Evolutionary conservation across 2,797 vertebrate genomes (phyloP), one percentile per base, ranked within the genome.

Genomic region (Heterohyrax brucei): DNA sequence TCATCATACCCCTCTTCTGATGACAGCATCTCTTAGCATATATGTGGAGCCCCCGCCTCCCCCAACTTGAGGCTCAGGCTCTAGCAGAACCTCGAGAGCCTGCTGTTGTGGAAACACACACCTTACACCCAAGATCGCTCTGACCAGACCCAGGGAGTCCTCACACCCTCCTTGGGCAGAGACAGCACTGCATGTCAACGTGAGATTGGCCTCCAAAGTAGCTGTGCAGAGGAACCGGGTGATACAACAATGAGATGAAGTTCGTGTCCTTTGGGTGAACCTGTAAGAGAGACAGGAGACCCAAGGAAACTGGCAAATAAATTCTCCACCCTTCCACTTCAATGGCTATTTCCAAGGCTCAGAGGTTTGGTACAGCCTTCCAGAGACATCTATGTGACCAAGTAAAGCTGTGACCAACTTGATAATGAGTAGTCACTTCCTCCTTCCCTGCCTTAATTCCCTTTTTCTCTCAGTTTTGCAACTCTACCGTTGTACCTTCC

Each of bases 161-260:
- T 85, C 19, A 44, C 46, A 9, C 12, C 21, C 1, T 77, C 82
- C 87, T 84, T 61, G 64, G 53, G 78, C 53, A 53, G 61, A 90
- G 22, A 44, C 46, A 90, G 50, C 21, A 1, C 10, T 0, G 0
- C 4, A 12, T 2, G 3, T 39, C 30, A 39, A 8, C 4, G 24
- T 10, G 7, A 62, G n/a, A 30, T 18, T 6, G 7, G 10, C 13
- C 62, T 26, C 28, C 22, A 19, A 4, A 8, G 24, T 13, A 7
- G 21, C 64, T 75, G 8, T 39, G n/a, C 73, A 39, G 44, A 72
- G 22, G 56, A 21, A 59, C 33, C 44, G 13, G 46, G 56, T 10
- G 33, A n/a, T n/a, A 44, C 28, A 73, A 10, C 62, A 68, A 2
- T 4, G 19, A 82, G 30, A 50, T 30, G 8, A 14, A 79, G 7